Evolutionary conservation across 2,888 invertebrate genomes (phyloP).

Genomic region (Volucella inflata): DNA sequence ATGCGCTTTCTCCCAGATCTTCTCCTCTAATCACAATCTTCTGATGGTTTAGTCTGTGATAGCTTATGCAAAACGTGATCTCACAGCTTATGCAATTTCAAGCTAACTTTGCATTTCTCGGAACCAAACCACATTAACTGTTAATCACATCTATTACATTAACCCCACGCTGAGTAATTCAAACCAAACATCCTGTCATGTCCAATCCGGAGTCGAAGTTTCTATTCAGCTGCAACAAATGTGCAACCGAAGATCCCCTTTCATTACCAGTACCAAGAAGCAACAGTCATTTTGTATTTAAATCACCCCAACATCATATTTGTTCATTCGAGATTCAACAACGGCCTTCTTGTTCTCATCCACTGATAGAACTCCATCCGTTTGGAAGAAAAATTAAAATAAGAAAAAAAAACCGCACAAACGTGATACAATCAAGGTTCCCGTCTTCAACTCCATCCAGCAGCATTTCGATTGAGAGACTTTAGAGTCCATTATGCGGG

Average conservation of each 20-base stretch:
- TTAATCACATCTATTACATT: no score
- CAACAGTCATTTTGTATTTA: constrained; percentile 44
- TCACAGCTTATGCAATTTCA: no score
- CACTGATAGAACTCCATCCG: constrained; percentile 15
- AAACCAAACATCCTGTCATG: no score
- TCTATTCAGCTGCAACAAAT: no score
- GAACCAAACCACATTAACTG: no score
- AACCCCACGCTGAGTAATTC: no score
- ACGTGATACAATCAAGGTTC: constrained; percentile 26
- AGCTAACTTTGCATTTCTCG: no score
- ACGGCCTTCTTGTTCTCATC: constrained; percentile 25
- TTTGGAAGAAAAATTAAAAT: neutral
- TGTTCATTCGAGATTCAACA: constrained; percentile 13
- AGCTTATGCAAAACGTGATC: no score
- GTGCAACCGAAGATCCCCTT: neutral
- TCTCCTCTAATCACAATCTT: no score
- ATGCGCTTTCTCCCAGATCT: no score
- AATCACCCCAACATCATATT: constrained; percentile 49
- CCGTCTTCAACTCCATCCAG: neutral
- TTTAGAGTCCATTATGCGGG: constrained; percentile 37
- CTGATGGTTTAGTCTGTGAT: no score
- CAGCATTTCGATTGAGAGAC: constrained; percentile 25
- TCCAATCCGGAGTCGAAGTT: no score
- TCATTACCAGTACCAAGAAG: constrained; percentile 42
- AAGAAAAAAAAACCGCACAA: constrained; percentile 19